Percentiles rank a stretch among this genome's conserved stretches.
These are phyloP conservation scores for Sinotaia quadrata DNA, from an alignment of 2,888 invertebrate species.

Conservation along the genomic window DNA sequence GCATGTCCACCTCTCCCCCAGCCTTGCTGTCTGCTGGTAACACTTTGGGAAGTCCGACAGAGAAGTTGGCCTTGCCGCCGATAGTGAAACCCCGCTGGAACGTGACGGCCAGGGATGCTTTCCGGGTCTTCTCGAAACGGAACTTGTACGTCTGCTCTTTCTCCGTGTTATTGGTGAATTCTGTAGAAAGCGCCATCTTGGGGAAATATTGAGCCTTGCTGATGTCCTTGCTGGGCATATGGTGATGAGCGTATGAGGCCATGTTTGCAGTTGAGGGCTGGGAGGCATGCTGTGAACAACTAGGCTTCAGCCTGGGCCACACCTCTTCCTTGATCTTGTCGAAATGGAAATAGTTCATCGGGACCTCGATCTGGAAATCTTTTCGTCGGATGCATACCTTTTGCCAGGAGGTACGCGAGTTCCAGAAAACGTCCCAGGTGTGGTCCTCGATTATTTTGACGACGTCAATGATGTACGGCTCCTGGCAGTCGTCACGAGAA, in stretches of 20 bases:
- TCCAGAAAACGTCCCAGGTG: constrained; percentile 29
- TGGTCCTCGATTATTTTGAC: constrained; percentile 32
- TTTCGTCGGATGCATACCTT: constrained; percentile 31
- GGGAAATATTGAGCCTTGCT: not conserved
- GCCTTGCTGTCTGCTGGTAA: constrained; percentile 6
- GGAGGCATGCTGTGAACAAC: not conserved
- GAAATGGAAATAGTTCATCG: constrained; percentile 40
- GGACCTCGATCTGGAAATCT: constrained; percentile 36
- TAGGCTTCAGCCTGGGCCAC: not conserved
- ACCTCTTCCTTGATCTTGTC: constrained; percentile 23
- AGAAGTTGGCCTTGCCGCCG: constrained; percentile 32
- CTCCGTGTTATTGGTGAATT: constrained; percentile 38
- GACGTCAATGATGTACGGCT: constrained; percentile 34
- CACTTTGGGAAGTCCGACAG: constrained; percentile 31
- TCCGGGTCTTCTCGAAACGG: constrained; percentile 38
- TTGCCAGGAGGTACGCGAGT: not conserved
- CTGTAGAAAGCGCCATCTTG: constrained; percentile 29
- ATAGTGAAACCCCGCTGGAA: constrained; percentile 40
- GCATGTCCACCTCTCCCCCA: constrained; percentile 31
- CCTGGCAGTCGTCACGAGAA: not conserved
- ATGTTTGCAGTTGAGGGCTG: not conserved
- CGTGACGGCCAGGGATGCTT: constrained; percentile 33
- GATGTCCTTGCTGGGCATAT: constrained; percentile 10
- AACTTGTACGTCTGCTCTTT: constrained; percentile 39
- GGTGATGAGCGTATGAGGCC: too few relatives aligned